Conservation (phyloP, 2,888 invertebrate species). For the Bombylius discolor region DNA sequence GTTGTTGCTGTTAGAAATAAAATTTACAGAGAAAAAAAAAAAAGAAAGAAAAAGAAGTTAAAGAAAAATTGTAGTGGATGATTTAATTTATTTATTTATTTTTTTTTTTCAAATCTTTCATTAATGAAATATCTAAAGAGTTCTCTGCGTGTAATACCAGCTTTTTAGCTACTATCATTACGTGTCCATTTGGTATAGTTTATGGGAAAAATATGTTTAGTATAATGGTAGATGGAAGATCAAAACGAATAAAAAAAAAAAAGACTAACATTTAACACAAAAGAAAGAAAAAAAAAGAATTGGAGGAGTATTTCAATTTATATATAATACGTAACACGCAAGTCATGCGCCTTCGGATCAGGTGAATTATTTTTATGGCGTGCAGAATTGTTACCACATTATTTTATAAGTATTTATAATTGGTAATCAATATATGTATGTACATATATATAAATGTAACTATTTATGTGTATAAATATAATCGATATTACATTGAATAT, state of each 20-base stretch:
- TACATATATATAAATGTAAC: not conserved
- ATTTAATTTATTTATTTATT: no score
- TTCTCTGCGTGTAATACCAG: no score
- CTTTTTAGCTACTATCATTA: slow-evolving; percentile 3
- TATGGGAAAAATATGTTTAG: slow-evolving; percentile 7
- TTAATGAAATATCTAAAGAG: no score
- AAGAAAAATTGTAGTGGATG: no score
- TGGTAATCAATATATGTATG: no score
- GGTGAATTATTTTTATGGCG: slow-evolving; percentile 8
- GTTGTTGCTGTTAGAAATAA: no score
- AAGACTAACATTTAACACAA: not conserved
- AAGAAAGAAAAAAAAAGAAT: not conserved
- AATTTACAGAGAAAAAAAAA: no score
- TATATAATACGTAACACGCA: slow-evolving; percentile 4
- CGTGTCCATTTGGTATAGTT: slow-evolving; percentile 7
- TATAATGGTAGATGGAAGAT: not conserved
- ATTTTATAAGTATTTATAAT: no score
- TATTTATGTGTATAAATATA: not conserved
- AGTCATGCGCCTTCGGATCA: slow-evolving; percentile 5
- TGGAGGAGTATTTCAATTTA: slow-evolving; percentile 4
- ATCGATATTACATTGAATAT: not conserved
- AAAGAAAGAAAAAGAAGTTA: no score
- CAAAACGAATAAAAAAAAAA: not conserved
- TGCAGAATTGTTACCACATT: not conserved
- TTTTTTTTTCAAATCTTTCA: no score